These are phyloP conservation scores for Cavia aperea DNA, from an alignment of 2,113 vertebrate genomes.

Conservation along the genomic window DNA sequence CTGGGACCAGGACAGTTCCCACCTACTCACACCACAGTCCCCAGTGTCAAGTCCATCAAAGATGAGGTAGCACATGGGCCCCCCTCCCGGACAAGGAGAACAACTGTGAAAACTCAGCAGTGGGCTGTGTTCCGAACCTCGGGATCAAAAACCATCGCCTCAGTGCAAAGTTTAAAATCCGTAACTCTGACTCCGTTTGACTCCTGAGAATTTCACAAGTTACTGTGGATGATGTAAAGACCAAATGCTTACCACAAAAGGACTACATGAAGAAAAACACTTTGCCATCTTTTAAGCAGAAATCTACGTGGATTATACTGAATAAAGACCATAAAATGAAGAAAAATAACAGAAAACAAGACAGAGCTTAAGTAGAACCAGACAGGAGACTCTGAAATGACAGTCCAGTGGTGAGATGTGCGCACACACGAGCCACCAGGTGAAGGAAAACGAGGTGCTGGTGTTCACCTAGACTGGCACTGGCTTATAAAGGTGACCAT, in stretches of 20 bases:
- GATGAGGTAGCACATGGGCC: accelerated
- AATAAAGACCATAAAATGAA: background rate
- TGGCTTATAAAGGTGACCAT: background rate
- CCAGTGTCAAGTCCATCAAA: background rate
- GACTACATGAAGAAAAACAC: background rate
- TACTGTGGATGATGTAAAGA: background rate
- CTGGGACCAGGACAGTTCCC: accelerated
- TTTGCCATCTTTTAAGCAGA: background rate
- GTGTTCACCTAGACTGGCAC: background rate
- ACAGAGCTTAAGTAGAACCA: background rate
- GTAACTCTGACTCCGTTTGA: background rate
- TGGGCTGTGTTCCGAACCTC: accelerated
- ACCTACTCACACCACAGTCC: background rate
- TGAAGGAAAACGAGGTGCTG: background rate
- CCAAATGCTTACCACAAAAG: background rate
- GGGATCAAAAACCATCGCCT: background rate
- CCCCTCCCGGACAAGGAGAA: background rate
- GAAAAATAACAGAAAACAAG: background rate
- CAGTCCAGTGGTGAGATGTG: background rate
- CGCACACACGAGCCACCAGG: background rate
- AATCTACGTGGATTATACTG: background rate
- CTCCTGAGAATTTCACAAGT: background rate
- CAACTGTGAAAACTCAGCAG: background rate
- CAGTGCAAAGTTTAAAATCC: background rate
- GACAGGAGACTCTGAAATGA: background rate